These are phyloP conservation scores for Scophthalmus maximus DNA, from an alignment of 2,113 vertebrate species.

Conservation along the genomic window DNA sequence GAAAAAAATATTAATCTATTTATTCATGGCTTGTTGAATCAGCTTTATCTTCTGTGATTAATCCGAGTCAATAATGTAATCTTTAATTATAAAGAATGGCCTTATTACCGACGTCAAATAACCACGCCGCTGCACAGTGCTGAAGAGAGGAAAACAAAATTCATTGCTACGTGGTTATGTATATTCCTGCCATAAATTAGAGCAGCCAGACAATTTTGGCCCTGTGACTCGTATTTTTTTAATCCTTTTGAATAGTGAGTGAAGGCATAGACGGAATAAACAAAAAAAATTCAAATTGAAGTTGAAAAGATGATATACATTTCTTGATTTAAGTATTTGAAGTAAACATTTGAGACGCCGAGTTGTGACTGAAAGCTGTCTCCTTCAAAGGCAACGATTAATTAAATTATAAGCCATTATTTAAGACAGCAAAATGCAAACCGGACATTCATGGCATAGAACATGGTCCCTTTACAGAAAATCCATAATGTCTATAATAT, in stretches of 20 bases:
- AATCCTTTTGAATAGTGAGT: conserved; percentile 21
- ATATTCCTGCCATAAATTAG: conserved; percentile 56
- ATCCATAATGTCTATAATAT: conserved; percentile 41
- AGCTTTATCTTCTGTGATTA: conserved; percentile 77
- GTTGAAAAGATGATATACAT: not conserved
- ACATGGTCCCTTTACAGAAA: conserved; percentile 3
- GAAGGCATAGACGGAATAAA: conserved; percentile 21
- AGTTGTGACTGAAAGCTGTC: too few relatives aligned
- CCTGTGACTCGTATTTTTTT: conserved; percentile 28
- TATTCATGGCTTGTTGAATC: conserved; percentile 79
- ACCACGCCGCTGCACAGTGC: conserved; percentile 38
- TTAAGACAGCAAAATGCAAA: conserved; percentile 1
- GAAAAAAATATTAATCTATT: conserved; percentile 75
- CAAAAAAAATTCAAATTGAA: not conserved
- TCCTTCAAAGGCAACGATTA: not conserved
- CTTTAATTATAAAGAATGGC: conserved; percentile 78
- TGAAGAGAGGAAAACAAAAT: conserved; percentile 62
- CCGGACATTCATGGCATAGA: not conserved
- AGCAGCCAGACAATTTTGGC: conserved; percentile 40
- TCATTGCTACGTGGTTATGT: conserved; percentile 47
- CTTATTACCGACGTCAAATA: conserved; percentile 73
- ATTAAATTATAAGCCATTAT: not conserved
- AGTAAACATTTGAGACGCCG: too few relatives aligned
- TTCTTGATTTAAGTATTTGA: not conserved
- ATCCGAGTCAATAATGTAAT: conserved; percentile 79